A percentile compares a stretch with the other conserved stretches of the same genome.
Evolutionary conservation across 2,797 vertebrate genomes (phyloP).

Genomic region (Gymnothorax reevesii): DNA sequence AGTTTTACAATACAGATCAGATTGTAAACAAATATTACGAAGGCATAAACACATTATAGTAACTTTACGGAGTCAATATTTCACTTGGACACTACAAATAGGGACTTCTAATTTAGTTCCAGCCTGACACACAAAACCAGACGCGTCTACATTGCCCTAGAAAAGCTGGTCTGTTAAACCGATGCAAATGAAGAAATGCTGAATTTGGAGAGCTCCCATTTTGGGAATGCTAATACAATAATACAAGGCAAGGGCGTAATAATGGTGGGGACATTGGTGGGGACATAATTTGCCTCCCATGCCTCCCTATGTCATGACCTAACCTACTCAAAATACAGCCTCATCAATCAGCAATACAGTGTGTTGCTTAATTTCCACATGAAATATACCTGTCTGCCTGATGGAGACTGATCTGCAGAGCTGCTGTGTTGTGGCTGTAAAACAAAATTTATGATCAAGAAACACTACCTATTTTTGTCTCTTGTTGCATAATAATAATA

Average conservation of each 20-base stretch:
- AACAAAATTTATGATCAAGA: too few relatives aligned
- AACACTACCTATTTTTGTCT: too few relatives aligned
- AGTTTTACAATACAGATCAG: neutral
- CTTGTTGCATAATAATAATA: too few relatives aligned
- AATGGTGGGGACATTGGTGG: too few relatives aligned
- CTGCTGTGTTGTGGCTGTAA: too few relatives aligned
- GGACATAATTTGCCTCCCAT: too few relatives aligned
- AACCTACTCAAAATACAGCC: too few relatives aligned
- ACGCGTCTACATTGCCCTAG: neutral
- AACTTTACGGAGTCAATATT: neutral
- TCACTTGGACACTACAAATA: neutral
- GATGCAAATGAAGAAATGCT: neutral
- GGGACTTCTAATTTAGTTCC: neutral
- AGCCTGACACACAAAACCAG: neutral
- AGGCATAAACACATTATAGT: neutral
- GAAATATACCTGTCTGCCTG: too few relatives aligned
- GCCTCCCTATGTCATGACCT: too few relatives aligned
- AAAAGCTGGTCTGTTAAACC: conserved; percentile 1
- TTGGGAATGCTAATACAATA: neutral
- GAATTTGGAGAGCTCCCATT: neutral
- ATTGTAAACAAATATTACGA: neutral
- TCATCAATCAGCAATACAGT: too few relatives aligned
- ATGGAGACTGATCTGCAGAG: too few relatives aligned
- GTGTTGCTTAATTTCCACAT: too few relatives aligned
- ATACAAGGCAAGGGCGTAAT: neutral